A percentile compares a stretch with the other conserved stretches of the same genome.
These are phyloP conservation scores for Geopemphigus sp. DNA, from an alignment of 1,140 invertebrate species.

Conservation along the genomic window DNA sequence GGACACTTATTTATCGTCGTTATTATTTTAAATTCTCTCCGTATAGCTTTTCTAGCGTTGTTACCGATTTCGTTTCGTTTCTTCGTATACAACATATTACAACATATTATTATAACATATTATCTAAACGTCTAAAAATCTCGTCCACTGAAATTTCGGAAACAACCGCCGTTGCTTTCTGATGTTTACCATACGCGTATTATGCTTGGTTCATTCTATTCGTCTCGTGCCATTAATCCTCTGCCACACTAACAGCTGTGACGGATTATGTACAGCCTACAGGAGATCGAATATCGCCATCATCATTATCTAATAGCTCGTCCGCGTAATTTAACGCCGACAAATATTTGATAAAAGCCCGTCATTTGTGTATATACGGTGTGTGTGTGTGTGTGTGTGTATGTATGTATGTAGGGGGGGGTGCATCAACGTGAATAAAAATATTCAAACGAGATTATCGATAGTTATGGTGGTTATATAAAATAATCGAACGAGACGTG, in stretches of 20 bases:
- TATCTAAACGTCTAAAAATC: not conserved
- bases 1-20: constrained; percentile 8
- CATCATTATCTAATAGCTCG: not conserved
- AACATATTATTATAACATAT: too few relatives aligned
- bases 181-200: not conserved
- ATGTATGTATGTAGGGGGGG: too few relatives aligned
- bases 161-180: not conserved
- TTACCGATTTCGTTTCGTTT: not conserved
- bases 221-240: not conserved
- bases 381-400: too few relatives aligned
- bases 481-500: too few relatives aligned
- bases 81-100: too few relatives aligned
- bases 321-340: not conserved
- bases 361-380: not conserved
- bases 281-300: not conserved
- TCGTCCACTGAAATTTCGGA: not conserved
- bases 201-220: not conserved
- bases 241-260: not conserved
- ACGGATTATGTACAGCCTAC: not conserved
- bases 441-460: too few relatives aligned
- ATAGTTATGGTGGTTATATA: too few relatives aligned
- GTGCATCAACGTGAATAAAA: too few relatives aligned
- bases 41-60: not conserved
- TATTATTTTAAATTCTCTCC: not conserved
- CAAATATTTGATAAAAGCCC: not conserved